A percentile compares a stretch with the other conserved stretches of the same genome.
phyloP scores from a whole-genome alignment of 2,113 vertebrate genomes.

The Lepidothrix coronata region DNA sequence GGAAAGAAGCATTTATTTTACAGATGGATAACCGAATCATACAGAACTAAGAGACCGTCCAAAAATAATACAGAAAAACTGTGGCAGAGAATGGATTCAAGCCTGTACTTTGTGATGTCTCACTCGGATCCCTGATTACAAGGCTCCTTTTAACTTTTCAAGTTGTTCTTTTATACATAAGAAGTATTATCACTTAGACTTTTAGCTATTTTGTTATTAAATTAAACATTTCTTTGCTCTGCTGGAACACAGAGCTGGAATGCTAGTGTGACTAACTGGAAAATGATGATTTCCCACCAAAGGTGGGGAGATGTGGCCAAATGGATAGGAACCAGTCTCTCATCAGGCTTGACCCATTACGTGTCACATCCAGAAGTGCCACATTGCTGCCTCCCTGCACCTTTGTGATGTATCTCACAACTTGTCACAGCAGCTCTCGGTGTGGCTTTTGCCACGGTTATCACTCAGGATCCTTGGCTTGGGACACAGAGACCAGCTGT shows the following conservation, averaged over 20 bases:
- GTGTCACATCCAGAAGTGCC: background rate
- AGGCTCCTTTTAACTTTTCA: background rate
- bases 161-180: background rate
- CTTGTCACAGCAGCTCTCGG: accelerated
- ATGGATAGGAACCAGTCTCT: background rate
- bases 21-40: background rate
- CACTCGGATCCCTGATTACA: background rate
- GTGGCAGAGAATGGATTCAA: background rate
- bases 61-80: conserved; percentile 11
- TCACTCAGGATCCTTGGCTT: background rate
- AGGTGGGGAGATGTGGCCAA: conserved; percentile 2
- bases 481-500: background rate
- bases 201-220: background rate
- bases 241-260: background rate
- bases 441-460: accelerated
- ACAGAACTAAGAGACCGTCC: background rate
- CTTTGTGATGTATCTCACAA: background rate
- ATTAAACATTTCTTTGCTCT: background rate
- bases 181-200: background rate
- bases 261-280: background rate
- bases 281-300: background rate
- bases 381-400: background rate
- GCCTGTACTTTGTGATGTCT: background rate
- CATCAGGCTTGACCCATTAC: background rate
- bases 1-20: conserved; percentile 25